These are phyloP conservation scores for Turnix velox DNA, from an alignment of 2,113 vertebrate genomes.

Conservation along the genomic window DNA sequence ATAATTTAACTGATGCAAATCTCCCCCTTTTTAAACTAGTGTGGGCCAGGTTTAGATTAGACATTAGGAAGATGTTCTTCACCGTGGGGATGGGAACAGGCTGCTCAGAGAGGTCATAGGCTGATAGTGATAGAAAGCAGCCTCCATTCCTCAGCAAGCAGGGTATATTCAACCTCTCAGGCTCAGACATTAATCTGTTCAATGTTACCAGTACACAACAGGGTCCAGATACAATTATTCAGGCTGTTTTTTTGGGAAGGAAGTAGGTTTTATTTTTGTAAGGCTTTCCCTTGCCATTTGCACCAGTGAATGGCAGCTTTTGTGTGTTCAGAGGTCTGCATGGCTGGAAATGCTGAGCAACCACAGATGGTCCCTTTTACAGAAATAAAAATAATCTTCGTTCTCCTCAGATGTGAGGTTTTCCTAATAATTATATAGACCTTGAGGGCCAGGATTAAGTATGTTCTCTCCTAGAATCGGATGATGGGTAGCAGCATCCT, in stretches of 20 bases:
- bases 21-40: not conserved
- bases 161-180: too few species aligned
- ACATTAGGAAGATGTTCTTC: too few species aligned
- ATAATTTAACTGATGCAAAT: not conserved
- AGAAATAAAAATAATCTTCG: not conserved
- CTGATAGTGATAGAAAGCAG: too few species aligned
- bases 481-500: not conserved
- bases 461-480: not conserved
- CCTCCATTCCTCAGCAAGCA: too few species aligned
- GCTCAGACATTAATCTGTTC: not conserved
- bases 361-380: fast-evolving
- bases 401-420: not conserved
- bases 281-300: not conserved
- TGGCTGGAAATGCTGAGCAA: not conserved
- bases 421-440: not conserved
- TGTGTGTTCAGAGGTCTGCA: not conserved
- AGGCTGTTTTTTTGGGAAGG: fast-evolving
- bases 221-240: not conserved
- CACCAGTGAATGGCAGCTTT: not conserved
- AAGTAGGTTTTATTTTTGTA: not conserved
- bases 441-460: not conserved
- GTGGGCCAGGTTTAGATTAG: too few species aligned
- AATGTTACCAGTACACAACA: not conserved
- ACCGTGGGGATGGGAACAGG: too few species aligned
- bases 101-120: too few species aligned